Base-by-base conservation (phyloP, 2,888 invertebrate species). In the Scaeva pyrastri region DNA sequence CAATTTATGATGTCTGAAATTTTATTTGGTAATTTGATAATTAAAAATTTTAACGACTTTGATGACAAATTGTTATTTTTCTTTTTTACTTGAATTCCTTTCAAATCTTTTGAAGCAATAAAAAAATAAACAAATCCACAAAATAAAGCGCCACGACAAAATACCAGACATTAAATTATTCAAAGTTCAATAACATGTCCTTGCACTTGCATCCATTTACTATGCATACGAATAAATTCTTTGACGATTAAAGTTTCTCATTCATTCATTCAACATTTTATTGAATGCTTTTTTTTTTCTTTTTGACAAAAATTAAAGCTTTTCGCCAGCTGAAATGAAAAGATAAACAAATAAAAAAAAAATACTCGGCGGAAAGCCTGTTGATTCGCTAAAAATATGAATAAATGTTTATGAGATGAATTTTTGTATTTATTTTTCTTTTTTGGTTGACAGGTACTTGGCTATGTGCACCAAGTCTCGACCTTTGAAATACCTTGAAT, bases 181-280 rank as follows among this genome's bases (percentile, higher is more conserved):
- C 11, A 12, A 45, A 58, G 73, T 56, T 79, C 73, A 79, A 73
- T 60, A 39, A 66, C 58, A 73, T 39, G 19, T 56, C 11, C n/a
- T n/a, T n/a, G n/a, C n/a, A n/a, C 48, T 58, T 16, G 48, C 58
- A 43, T 19, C 4, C 31, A 0, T 48, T 19, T 31, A 16, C 36
- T 26, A 16, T 4, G 14, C n/a, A n/a, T n/a, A n/a, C n/a, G n/a
- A n/a, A n/a, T n/a, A n/a, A n/a, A 52, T 68, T 41, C 16, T 58
- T 48, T 48, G 19, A 14, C 21, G n/a, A 66, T 73, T 12, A 72
- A 45, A 72, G 43, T 68, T n/a, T n/a, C n/a, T n/a, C n/a, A n/a
- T 82, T 72, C 66, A 77, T 77, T 72, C 82, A 82, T 82, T 82
- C 82, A 76, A 72, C 43, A 41, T 48, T 62, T 48, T 19, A 52